These are phyloP conservation scores for Ciconia maguari DNA, from an alignment of 2,113 vertebrate species.

Conservation along the genomic window DNA sequence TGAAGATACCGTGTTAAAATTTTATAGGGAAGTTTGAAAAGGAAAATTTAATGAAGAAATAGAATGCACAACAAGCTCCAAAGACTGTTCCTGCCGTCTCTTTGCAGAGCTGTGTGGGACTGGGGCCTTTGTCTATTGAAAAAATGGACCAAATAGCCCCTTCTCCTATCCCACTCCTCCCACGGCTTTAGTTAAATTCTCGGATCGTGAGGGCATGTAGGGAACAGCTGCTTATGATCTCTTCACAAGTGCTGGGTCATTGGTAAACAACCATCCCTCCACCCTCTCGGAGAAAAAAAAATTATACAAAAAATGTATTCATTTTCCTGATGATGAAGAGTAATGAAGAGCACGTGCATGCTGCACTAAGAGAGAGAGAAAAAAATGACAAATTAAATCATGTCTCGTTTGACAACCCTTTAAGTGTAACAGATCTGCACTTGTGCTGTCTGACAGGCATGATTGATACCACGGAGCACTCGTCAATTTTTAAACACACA, in stretches of 20 bases:
- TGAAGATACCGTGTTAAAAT: background rate
- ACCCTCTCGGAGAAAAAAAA: background rate
- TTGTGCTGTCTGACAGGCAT: conserved; percentile 72
- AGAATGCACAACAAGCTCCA: background rate
- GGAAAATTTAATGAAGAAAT: background rate
- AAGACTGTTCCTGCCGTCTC: background rate
- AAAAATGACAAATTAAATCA: conserved; percentile 78
- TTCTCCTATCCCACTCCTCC: conserved; percentile 36
- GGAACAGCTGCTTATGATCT: conserved; percentile 72
- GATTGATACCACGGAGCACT: conserved; percentile 74
- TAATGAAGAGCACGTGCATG: conserved; percentile 72
- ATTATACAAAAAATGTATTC: conserved; percentile 69
- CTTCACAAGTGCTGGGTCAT: conserved; percentile 70
- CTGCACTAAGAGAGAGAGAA: conserved; percentile 25
- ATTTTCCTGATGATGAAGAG: conserved; percentile 64
- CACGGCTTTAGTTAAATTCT: conserved; percentile 24
- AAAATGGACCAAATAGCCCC: background rate
- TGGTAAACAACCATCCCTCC: conserved; percentile 67
- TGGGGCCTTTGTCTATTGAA: conserved; percentile 46
- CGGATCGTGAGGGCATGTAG: conserved; percentile 50
- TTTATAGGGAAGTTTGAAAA: background rate
- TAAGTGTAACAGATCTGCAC: conserved; percentile 76
- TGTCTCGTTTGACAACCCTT: conserved; percentile 72
- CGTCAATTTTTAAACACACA: conserved; percentile 77
- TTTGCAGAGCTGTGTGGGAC: background rate